phyloP scores from a whole-genome alignment of 2,888 invertebrate species.

The Eudemis profundana region DNA sequence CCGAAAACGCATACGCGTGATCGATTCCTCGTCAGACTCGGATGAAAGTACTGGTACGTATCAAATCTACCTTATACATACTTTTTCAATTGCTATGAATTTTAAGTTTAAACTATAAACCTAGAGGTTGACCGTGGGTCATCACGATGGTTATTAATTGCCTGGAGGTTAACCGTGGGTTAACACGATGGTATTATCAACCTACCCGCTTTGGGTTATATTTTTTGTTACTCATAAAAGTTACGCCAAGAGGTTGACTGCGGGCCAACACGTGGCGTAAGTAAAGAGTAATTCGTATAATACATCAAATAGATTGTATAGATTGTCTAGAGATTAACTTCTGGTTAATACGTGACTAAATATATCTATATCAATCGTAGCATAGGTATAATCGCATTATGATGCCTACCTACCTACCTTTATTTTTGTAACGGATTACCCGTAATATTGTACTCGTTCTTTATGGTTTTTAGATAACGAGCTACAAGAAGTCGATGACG shows the following conservation, averaged over 20 bases:
- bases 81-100: too few relatives aligned
- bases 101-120: neutral
- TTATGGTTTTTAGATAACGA: neutral
- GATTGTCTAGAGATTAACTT: neutral
- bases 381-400: neutral
- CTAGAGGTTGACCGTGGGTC: constrained; percentile 27
- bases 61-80: too few relatives aligned
- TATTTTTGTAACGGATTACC: neutral
- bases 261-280: neutral
- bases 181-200: constrained; percentile 6
- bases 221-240: neutral
- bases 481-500: neutral
- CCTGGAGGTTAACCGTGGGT: constrained; percentile 12
- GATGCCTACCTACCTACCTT: neutral
- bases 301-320: neutral
- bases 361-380: neutral
- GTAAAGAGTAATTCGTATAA: neutral
- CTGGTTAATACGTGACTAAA: neutral
- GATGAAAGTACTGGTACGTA: too few relatives aligned
- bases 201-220: neutral
- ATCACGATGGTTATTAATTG: too few relatives aligned
- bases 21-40: too few relatives aligned
- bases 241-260: neutral
- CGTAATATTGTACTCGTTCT: neutral
- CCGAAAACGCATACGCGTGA: too few relatives aligned